A percentile compares a stretch with the other conserved stretches of the same genome.
phyloP scores from a whole-genome alignment of 2,797 vertebrate species.

The Austrolebias charrua region DNA sequence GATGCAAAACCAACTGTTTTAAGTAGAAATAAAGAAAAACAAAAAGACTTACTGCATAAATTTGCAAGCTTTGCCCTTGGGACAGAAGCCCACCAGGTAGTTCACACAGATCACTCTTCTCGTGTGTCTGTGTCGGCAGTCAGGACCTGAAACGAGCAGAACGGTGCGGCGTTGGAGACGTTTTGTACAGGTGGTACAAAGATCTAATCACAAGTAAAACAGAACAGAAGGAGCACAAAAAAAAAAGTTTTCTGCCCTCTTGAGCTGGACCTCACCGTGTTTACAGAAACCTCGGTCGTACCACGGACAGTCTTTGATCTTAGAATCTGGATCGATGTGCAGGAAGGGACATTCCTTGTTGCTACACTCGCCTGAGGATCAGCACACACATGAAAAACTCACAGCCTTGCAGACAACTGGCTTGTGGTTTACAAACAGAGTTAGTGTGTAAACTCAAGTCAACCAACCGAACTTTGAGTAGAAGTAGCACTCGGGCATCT shows the following conservation, averaged over 20 bases:
- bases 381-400: conserved; percentile 3
- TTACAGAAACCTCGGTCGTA: conserved; percentile 99
- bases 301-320: conserved; percentile 99
- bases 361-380: conserved; percentile 91
- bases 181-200: too few relatives aligned
- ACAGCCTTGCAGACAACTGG: background rate
- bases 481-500: conserved; percentile 99
- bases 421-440: background rate
- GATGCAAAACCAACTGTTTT: background rate
- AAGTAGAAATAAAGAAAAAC: conserved; percentile 16
- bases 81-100: conserved; percentile 97
- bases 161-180: background rate
- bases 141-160: conserved; percentile 83
- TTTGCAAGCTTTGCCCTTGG: conserved; percentile 96
- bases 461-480: conserved; percentile 97
- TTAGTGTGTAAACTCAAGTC: background rate
- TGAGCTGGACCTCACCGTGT: conserved; percentile 82
- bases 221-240: background rate
- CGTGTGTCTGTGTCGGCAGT: conserved; percentile 96
- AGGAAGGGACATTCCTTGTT: conserved; percentile 99
- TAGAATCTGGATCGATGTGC: conserved; percentile 98
- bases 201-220: too few relatives aligned
- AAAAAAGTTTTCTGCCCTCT: background rate
- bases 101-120: conserved; percentile 98
- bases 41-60: conserved; percentile 95